Evolutionary conservation across 2,888 invertebrate species (phyloP).

Genomic region (Lathronympha strigana): DNA sequence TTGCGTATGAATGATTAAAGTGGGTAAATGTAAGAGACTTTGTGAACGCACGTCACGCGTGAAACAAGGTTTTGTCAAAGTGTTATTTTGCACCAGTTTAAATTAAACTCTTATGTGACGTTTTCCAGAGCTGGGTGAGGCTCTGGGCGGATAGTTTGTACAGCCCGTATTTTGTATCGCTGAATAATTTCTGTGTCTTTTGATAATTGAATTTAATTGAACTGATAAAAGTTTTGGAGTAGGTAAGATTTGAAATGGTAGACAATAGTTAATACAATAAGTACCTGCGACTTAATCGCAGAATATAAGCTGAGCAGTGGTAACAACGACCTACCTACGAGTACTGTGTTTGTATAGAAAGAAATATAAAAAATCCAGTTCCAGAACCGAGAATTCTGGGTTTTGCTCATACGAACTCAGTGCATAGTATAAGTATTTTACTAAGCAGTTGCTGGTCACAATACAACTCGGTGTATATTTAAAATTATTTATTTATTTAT

Average conservation of each 20-base stretch:
- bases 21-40: conserved; percentile 69
- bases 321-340: no score
- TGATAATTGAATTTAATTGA: conserved; percentile 39
- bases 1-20: conserved; percentile 37
- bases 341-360: no score
- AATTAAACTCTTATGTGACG: conserved; percentile 49
- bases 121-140: background rate
- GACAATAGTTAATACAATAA: background rate
- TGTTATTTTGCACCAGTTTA: conserved; percentile 65
- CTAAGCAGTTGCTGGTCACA: no score
- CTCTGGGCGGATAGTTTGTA: background rate
- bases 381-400: no score
- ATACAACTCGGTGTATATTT: no score
- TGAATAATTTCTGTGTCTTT: conserved; percentile 40
- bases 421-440: no score
- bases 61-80: conserved; percentile 81
- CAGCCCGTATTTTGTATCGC: conserved; percentile 38
- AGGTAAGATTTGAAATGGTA: conserved; percentile 1
- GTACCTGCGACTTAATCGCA: background rate
- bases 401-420: no score
- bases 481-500: no score
- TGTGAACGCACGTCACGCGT: conserved; percentile 76
- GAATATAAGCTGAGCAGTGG: no score
- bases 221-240: conserved; percentile 27
- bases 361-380: no score